Percentiles rank a stretch among this genome's conserved stretches.
phyloP scores from a whole-genome alignment of 1,140 invertebrate species.

The Dufourea novaeangliae region DNA sequence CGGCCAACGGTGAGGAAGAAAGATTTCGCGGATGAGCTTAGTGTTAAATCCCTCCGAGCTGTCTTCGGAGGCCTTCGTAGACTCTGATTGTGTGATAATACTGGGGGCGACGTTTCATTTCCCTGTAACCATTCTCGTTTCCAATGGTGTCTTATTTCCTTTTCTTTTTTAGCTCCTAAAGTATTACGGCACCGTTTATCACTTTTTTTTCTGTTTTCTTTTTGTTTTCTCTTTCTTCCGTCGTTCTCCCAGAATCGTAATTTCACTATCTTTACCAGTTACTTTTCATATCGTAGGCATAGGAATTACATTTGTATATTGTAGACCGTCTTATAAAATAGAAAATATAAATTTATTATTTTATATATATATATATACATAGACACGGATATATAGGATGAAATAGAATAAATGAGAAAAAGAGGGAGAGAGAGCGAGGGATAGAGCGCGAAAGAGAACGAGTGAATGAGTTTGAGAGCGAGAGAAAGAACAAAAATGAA shows the following conservation, averaged over 20 bases:
- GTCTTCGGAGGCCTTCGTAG: conserved; percentile 50
- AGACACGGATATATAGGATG: conserved; percentile 52
- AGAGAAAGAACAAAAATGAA: conserved; percentile 30
- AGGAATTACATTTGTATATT: conserved; percentile 51
- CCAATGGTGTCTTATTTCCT: no score
- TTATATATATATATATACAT: conserved; percentile 48
- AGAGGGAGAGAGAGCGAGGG: conserved; percentile 2
- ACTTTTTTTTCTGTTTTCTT: no score
- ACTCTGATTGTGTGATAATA: conserved; percentile 69
- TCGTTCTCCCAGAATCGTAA: conserved; percentile 68
- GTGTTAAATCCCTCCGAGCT: conserved; percentile 42
- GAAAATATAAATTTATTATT: conserved; percentile 49
- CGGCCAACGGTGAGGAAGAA: conserved; percentile 3
- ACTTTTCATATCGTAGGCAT: conserved; percentile 43
- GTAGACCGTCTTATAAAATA: conserved; percentile 41
- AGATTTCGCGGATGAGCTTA: conserved; percentile 38
- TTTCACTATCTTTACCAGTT: conserved; percentile 31
- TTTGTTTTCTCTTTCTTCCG: conserved; percentile 17
- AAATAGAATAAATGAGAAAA: conserved; percentile 39
- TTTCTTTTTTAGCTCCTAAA: no score
- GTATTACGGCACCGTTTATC: no score
- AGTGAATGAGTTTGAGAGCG: conserved; percentile 16
- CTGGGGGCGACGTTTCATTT: conserved; percentile 48
- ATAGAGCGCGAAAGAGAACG: conserved; percentile 22
- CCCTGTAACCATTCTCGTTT: neutral